These are phyloP conservation scores for Trachelipus rathkii DNA, from an alignment of 1,140 invertebrate genomes.

Conservation along the genomic window DNA sequence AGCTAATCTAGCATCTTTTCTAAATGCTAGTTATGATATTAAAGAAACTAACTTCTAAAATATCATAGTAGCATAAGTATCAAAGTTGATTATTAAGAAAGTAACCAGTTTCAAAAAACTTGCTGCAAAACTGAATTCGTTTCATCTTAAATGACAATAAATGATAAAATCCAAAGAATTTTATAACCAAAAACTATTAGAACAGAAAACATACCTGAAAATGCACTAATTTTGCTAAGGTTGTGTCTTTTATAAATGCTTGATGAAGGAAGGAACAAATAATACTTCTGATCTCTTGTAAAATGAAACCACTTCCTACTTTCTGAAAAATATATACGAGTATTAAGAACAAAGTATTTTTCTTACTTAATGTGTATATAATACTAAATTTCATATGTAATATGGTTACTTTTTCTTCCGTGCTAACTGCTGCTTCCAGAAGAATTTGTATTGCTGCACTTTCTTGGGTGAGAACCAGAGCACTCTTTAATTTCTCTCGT, in stretches of 20 bases:
- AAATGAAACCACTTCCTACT: constrained; percentile 68
- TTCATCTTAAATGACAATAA: no score
- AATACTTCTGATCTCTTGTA: constrained; percentile 86
- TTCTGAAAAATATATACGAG: constrained; percentile 43
- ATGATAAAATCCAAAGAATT: no score
- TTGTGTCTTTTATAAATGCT: constrained; percentile 92
- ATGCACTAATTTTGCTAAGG: constrained; percentile 92
- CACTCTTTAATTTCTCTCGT: constrained; percentile 83
- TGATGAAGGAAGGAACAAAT: constrained; percentile 96
- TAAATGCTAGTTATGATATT: no score
- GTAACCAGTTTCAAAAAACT: no score
- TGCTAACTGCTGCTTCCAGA: constrained; percentile 59
- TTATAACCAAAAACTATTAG: no score
- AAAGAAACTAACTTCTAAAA: no score
- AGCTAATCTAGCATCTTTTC: no score
- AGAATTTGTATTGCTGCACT: constrained; percentile 92
- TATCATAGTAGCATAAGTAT: no score
- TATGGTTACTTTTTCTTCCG: not conserved
- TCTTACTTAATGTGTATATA: not conserved
- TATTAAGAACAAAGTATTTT: no score
- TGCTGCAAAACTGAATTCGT: no score
- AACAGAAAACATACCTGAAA: constrained; percentile 68
- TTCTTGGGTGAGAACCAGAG: constrained; percentile 82
- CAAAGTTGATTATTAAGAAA: no score
- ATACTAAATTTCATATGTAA: not conserved